phyloP scores from a whole-genome alignment of 2,888 invertebrate genomes.

The Ariolimax columbianus region DNA sequence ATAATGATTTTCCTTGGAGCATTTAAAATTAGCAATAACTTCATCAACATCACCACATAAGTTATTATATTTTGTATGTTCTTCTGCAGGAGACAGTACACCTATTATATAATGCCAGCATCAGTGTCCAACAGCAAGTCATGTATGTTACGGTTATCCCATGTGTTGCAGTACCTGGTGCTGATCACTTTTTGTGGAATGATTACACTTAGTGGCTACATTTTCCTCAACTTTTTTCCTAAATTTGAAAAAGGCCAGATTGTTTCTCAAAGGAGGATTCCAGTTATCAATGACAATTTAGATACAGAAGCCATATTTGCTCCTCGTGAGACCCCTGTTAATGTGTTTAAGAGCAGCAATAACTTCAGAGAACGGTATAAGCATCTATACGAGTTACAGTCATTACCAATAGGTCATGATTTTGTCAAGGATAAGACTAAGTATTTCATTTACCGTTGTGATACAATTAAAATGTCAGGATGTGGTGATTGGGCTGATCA shows the following conservation, averaged over 20 bases:
- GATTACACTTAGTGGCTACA: conserved; percentile 9
- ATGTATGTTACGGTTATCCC: background rate
- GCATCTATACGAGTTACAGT: background rate
- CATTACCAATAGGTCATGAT: background rate
- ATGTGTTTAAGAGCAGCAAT: background rate
- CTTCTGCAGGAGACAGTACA: conserved; percentile 2
- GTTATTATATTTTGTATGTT: too few relatives aligned
- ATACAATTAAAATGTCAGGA: conserved; percentile 11
- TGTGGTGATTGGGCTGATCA: conserved; percentile 34
- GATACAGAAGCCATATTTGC: background rate
- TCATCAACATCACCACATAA: background rate
- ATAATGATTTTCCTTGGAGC: too few relatives aligned
- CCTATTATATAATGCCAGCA: background rate
- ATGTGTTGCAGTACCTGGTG: background rate
- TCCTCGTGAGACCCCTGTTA: background rate
- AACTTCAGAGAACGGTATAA: conserved; percentile 21
- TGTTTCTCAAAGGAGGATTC: background rate
- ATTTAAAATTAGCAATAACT: background rate
- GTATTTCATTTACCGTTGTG: conserved; percentile 41
- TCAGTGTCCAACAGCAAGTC: background rate
- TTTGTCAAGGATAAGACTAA: background rate
- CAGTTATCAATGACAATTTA: background rate
- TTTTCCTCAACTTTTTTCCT: conserved; percentile 16
- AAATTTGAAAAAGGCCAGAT: conserved; percentile 5
- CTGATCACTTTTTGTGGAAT: conserved; percentile 6